Conservation (phyloP, 2,113 vertebrate species). For the Paracyprichromis sp. region DNA sequence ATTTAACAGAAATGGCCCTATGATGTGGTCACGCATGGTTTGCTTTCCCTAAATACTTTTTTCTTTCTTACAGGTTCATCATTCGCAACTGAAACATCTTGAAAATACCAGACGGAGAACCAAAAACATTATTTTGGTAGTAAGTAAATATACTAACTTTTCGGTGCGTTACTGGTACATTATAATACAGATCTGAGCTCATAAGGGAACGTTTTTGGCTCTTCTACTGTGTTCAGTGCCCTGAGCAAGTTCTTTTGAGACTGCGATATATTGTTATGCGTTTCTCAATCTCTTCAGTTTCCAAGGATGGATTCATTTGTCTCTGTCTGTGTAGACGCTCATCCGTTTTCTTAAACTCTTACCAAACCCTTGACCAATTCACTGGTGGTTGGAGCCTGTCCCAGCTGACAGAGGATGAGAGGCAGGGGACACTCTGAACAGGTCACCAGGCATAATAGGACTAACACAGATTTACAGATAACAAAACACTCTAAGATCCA, state of each 20-base stretch:
- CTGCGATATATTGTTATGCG: neutral
- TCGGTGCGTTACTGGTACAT: neutral
- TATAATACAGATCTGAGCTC: neutral
- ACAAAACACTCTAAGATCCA: neutral
- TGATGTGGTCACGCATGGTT: neutral
- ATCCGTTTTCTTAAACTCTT: neutral
- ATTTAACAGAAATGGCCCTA: neutral
- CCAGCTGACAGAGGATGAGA: neutral
- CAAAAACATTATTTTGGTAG: neutral
- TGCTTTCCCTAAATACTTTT: neutral
- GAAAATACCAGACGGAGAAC: neutral
- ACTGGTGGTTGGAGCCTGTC: neutral
- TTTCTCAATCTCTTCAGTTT: neutral
- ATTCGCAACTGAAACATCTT: neutral
- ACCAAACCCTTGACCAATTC: neutral
- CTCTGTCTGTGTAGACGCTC: neutral
- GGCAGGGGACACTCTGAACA: neutral
- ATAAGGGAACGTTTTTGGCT: neutral
- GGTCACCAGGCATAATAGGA: neutral
- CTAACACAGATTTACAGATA: neutral
- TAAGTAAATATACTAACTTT: conserved; percentile 1
- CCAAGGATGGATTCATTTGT: neutral
- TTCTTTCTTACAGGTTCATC: neutral
- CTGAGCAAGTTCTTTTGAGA: neutral
- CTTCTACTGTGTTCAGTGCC: neutral